Evolutionary conservation across 2,888 invertebrate genomes (phyloP), one percentile per base, ranked within the genome.

Genomic region (Nudaria mundana): DNA sequence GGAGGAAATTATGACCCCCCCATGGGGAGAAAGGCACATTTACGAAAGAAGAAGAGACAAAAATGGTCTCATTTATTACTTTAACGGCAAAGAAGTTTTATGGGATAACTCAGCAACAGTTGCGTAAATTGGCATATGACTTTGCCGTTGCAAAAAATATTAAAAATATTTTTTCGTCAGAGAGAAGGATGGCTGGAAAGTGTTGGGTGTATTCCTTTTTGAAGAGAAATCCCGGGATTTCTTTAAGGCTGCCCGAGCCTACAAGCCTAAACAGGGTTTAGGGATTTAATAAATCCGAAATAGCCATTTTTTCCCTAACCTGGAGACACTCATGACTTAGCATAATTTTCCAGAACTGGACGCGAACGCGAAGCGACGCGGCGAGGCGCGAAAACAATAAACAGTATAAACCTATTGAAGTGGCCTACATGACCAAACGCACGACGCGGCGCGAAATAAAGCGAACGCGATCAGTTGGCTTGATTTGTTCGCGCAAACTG

Each of bases 221-320:
- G 4, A 20, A 20, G 12, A 30, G 20, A 10, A 12, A 30, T 15
- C 16, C 30, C 4, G 30, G 16, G n/a, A 30, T 30, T n/a, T 30
- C 30, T 2, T 16, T 23, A 22, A 22, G 6, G 26, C 32, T 38
- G 3, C 28, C 31, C 18, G 38, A 38, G 20, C 37, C 37, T 18
- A 31, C 31, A 22, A 32, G 20, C 20, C n/a, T 32, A 22, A 29
- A 39, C 28, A 32, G 22, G 28, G 30, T 31, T 34, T 40, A n/a
- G n/a, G n/a, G n/a, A n/a, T n/a, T n/a, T 35, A 34, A 40, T 13
- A 40, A 35, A 40, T 30, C 34, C 10, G 40, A 40, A 40, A 34
- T 40, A 24, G 20, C 28, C 8, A 29, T 29, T 29, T 40, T 40
- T 30, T 40, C 30, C 7, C 16, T 23, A 40, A 34, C 29, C 30